Conservation (phyloP, 1,140 invertebrate species). For the Thrips palmi region DNA sequence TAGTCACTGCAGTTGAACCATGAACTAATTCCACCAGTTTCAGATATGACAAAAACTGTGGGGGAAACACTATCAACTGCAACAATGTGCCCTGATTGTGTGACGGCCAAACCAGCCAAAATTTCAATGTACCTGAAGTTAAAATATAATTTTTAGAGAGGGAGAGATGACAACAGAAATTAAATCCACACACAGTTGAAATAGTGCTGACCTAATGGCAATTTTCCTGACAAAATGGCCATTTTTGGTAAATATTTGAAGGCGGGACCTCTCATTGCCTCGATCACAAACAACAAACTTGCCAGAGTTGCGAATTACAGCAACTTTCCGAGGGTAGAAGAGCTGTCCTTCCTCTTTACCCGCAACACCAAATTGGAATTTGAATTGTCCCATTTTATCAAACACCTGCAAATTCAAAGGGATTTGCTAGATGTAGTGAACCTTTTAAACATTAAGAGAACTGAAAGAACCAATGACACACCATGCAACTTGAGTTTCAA, state of each 20-base stretch:
- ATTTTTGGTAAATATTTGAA: slow-evolving; percentile 88
- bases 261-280: slow-evolving; percentile 84
- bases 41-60: slow-evolving; percentile 85
- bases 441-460: slow-evolving; percentile 6
- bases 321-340: slow-evolving; percentile 93
- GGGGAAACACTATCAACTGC: slow-evolving; percentile 94
- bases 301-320: slow-evolving; percentile 67
- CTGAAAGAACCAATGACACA: slow-evolving; percentile 1
- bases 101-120: slow-evolving; percentile 87
- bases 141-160: slow-evolving; percentile 1
- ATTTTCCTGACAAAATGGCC: slow-evolving; percentile 84
- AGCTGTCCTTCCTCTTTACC: slow-evolving; percentile 90
- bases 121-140: slow-evolving; percentile 76
- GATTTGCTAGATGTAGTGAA: slow-evolving; percentile 5
- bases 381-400: slow-evolving; percentile 73
- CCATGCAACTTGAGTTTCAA: not conserved
- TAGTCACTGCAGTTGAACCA: slow-evolving; percentile 96
- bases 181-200: not conserved
- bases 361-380: slow-evolving; percentile 74
- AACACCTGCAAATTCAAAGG: slow-evolving; percentile 46
- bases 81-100: slow-evolving; percentile 76
- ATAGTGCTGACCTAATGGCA: slow-evolving; percentile 37
- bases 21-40: slow-evolving; percentile 70
- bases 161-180: not conserved
- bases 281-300: slow-evolving; percentile 93